Evolutionary conservation across 2,797 vertebrate species (phyloP), one percentile per base, ranked within the genome.

Genomic region (Craterocephalus amniculus): DNA sequence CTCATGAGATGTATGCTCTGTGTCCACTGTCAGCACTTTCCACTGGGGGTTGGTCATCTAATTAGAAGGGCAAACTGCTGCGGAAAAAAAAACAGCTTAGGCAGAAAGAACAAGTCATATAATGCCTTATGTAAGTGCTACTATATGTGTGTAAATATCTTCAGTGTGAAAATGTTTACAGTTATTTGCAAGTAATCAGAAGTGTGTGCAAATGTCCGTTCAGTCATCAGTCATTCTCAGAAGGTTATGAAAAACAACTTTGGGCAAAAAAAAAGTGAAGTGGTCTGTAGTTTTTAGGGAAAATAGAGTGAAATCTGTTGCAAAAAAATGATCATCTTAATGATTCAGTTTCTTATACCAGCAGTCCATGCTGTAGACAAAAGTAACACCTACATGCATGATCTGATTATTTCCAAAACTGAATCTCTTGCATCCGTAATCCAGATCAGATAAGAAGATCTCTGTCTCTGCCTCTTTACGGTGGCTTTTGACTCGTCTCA

Each of bases 401-500:
- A 67, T 56, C 45, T 20, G 48, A 62, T 55, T 71, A 65, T 65
- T 76, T 86, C 76, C 29, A 63, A 78, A 86, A 78, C 78, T 83
- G 72, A 81, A 64, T 61, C 27, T 12, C 27, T 83, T 62, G 31
- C 31, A 72, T 70, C 70, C 63, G 75, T 89, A 88, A 90, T 88
- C 91, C 84, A 72, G 70, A 18, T 84, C 43, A 64, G 67, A 72
- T 91, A 90, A 90, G 78, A 87, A 88, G 87, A 91, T 89, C 81
- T 78, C 49, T 54, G 27, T 26, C 54, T 24, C 58, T 73, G 48
- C 58, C 65, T 73, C 70, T 74, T 70, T 54, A 64, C 54, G 24
- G 22, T 73, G 79, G 54, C 80, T 72, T 85, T 81, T 83, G 70
- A 85, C 67, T 68, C 48, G 43, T 63, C 66, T 80, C 29, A 55